phyloP scores from a whole-genome alignment of 2,113 vertebrate species.

The Pelecanoides urinatrix region DNA sequence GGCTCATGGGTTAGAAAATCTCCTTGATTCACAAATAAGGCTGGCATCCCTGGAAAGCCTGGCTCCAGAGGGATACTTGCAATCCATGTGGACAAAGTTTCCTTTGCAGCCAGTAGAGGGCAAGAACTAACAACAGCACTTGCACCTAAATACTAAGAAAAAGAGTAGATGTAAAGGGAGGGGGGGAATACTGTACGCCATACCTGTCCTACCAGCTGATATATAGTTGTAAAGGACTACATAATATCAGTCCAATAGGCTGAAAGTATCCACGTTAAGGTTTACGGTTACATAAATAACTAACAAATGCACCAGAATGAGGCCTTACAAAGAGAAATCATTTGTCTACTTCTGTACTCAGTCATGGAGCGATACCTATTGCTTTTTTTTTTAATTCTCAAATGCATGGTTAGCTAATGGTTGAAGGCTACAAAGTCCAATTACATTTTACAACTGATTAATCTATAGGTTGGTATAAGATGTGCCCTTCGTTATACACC shows the following conservation, averaged over 20 bases:
- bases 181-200: rapidly evolving
- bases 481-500: neutral
- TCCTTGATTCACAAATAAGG: neutral
- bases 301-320: neutral
- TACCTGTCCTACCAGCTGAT: neutral
- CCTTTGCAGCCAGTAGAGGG: neutral
- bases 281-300: neutral
- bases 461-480: neutral
- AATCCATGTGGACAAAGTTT: rapidly evolving
- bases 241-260: neutral
- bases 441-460: neutral
- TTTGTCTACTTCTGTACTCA: neutral
- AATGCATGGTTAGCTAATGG: neutral
- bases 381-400: neutral
- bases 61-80: rapidly evolving
- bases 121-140: neutral
- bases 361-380: neutral
- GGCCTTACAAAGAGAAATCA: neutral
- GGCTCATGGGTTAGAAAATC: neutral
- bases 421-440: neutral
- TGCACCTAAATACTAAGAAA: neutral
- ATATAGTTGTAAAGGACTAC: neutral
- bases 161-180: neutral
- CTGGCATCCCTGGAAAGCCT: neutral
- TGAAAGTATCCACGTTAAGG: rapidly evolving